phyloP scores from a whole-genome alignment of 2,888 invertebrate species.

The Idaea dimidiata region DNA sequence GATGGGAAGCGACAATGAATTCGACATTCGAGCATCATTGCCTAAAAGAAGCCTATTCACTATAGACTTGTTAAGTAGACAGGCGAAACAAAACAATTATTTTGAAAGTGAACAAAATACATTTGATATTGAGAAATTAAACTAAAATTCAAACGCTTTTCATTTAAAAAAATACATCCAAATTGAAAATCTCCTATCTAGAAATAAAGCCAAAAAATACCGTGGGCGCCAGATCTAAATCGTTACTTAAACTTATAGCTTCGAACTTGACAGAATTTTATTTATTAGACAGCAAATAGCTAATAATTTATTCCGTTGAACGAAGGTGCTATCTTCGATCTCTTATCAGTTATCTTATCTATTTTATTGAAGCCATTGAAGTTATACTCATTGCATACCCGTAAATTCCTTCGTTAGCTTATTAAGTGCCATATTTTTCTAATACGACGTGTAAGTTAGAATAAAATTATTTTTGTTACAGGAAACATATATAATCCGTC shows the following conservation, averaged over 20 bases:
- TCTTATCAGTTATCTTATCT: background rate
- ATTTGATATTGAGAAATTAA: no score
- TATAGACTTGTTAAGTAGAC: no score
- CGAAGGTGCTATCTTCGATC: background rate
- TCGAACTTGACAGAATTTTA: background rate
- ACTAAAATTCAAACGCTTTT: no score
- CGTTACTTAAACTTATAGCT: slow-evolving; percentile 1
- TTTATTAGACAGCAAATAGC: background rate
- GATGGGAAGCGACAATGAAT: no score
- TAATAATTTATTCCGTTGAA: background rate
- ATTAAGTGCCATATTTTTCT: background rate
- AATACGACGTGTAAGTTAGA: background rate
- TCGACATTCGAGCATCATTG: no score
- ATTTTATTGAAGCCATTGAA: slow-evolving; percentile 1
- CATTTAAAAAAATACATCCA: no score
- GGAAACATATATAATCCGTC: no score
- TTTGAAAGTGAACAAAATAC: no score
- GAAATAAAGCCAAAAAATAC: background rate
- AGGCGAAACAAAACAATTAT: no score
- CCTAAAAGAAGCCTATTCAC: no score
- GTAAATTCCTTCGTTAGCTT: background rate
- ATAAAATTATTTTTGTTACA: no score
- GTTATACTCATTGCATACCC: background rate
- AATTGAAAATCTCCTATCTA: background rate
- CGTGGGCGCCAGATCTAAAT: background rate